phyloP scores from a whole-genome alignment of 2,888 invertebrate species.

The Cepaea hortensis region DNA sequence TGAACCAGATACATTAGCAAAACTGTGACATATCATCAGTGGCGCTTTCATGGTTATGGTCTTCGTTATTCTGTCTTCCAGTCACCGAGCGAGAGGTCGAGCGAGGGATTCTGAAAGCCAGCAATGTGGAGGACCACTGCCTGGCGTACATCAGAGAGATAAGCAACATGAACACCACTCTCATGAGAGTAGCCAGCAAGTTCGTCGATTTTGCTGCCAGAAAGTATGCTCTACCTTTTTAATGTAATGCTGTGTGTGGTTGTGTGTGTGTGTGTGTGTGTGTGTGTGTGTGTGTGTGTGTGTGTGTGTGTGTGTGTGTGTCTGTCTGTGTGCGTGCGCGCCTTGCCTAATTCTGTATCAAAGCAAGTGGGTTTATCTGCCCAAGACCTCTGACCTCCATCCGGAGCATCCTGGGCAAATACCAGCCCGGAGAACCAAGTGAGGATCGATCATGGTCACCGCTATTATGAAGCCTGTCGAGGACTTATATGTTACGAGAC shows the following conservation, averaged over 20 bases:
- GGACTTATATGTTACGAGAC: too few relatives aligned
- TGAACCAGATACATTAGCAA: neutral
- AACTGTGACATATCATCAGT: neutral
- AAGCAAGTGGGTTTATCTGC: too few relatives aligned
- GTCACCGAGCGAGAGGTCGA: conserved; percentile 98
- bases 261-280: neutral
- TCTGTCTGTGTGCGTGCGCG: too few relatives aligned
- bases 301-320: too few relatives aligned
- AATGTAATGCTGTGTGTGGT: neutral
- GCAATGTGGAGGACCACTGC: conserved; percentile 95
- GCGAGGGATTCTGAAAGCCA: conserved; percentile 93
- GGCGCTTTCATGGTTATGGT: neutral
- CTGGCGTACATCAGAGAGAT: conserved; percentile 94
- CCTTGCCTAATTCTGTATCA: too few relatives aligned
- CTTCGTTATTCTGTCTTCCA: conserved; percentile 72
- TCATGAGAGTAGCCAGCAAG: conserved; percentile 87
- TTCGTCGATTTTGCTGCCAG: conserved; percentile 90
- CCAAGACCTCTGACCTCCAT: too few relatives aligned
- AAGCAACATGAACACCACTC: conserved; percentile 96
- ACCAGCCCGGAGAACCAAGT: too few relatives aligned
- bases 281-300: too few relatives aligned
- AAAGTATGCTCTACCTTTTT: conserved; percentile 1
- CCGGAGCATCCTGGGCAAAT: too few relatives aligned
- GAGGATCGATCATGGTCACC: too few relatives aligned
- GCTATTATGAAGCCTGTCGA: too few relatives aligned